A percentile compares a stretch with the other conserved stretches of the same genome.
Evolutionary conservation across 1,140 invertebrate species (phyloP).

Genomic region (Phortica variegata): DNA sequence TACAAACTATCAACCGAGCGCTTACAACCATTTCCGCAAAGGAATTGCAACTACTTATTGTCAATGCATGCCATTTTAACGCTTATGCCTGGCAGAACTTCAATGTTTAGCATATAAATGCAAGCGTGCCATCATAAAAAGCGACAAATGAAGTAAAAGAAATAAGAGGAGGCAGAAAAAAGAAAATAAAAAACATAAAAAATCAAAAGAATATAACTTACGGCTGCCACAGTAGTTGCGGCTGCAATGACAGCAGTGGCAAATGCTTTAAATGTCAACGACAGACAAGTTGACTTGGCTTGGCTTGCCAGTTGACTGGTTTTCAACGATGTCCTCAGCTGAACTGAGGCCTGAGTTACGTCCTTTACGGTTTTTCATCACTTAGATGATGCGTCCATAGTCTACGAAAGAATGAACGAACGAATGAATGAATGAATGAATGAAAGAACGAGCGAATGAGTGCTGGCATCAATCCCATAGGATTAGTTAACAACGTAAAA

Average conservation of each 20-base stretch:
- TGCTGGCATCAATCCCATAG: slow-evolving; percentile 24
- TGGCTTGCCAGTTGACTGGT: slow-evolving; percentile 1
- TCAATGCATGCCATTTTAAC: no score
- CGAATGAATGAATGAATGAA: no score
- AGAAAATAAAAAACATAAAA: slow-evolving; percentile 13
- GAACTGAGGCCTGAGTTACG: no score
- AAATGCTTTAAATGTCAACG: slow-evolving; percentile 27
- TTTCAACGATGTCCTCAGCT: no score
- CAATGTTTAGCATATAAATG: background rate
- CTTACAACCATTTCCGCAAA: no score
- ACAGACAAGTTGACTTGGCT: slow-evolving; percentile 25
- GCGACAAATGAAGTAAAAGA: slow-evolving; percentile 14
- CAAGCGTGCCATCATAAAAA: slow-evolving; percentile 10
- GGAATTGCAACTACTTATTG: no score
- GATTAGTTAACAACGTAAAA: slow-evolving; percentile 27
- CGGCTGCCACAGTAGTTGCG: slow-evolving; percentile 2
- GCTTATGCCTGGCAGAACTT: no score
- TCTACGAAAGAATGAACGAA: no score
- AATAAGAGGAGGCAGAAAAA: background rate
- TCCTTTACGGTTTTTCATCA: no score
- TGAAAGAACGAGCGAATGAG: no score
- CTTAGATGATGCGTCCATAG: no score
- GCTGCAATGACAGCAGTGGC: slow-evolving; percentile 6
- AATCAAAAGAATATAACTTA: slow-evolving; percentile 21
- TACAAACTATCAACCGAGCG: no score